A percentile compares a stretch with the other conserved stretches of the same genome.
These are phyloP conservation scores for Acronicta aceris DNA, from an alignment of 2,888 invertebrate genomes.

Conservation along the genomic window DNA sequence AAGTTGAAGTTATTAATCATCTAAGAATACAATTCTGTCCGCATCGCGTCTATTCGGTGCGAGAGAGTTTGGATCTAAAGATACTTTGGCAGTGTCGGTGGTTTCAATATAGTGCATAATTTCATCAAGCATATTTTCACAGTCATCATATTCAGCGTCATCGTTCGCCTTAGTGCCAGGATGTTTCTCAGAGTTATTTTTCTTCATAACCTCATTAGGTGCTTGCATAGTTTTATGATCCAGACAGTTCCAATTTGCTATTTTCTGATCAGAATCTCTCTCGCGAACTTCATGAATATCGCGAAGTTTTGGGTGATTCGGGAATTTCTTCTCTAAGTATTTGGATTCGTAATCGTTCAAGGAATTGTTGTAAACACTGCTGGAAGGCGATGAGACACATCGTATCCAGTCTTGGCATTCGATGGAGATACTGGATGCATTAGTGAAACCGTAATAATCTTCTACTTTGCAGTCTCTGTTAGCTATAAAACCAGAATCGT, in stretches of 20 bases:
- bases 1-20: conserved; percentile 55
- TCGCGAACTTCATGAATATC: conserved; percentile 54
- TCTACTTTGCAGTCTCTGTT: conserved; percentile 67
- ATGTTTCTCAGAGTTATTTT: conserved; percentile 34
- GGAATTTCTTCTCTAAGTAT: conserved; percentile 67
- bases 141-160: conserved; percentile 60
- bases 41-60: conserved; percentile 75
- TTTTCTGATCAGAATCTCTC: conserved; percentile 48
- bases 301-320: conserved; percentile 60
- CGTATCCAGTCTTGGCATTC: conserved; percentile 81
- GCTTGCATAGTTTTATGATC: conserved; percentile 28
- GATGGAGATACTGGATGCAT: conserved; percentile 78
- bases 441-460: conserved; percentile 77
- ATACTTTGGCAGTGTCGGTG: conserved; percentile 59
- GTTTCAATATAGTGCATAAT: conserved; percentile 79
- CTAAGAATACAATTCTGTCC: conserved; percentile 77
- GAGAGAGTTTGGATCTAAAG: conserved; percentile 69
- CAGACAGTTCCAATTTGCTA: conserved; percentile 37
- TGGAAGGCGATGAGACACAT: conserved; percentile 72
- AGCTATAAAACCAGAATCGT: conserved; percentile 69
- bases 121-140: conserved; percentile 79
- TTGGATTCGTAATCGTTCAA: conserved; percentile 70
- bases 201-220: conserved; percentile 28
- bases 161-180: conserved; percentile 20
- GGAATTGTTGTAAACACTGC: conserved; percentile 75